phyloP scores from a whole-genome alignment of 2,797 vertebrate species.

The Ciconia nigra region DNA sequence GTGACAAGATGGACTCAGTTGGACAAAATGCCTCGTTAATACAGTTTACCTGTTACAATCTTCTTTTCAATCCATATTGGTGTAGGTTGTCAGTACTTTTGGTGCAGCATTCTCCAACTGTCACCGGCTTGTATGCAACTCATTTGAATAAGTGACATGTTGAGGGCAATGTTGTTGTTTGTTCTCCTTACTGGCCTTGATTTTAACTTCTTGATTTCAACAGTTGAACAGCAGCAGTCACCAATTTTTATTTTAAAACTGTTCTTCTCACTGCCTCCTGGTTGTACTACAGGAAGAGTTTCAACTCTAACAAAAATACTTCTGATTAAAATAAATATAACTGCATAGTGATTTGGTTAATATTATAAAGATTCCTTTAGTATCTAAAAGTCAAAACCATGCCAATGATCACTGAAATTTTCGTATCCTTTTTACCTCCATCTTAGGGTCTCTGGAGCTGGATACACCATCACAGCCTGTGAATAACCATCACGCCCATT shows the following conservation, averaged over 20 bases:
- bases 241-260: background rate
- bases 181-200: background rate
- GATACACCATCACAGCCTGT: conserved; percentile 96
- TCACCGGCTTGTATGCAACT: background rate
- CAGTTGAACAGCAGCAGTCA: background rate
- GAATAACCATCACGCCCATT: conserved; percentile 97
- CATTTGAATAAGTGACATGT: background rate
- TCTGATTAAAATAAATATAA: background rate
- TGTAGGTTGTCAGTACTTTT: background rate
- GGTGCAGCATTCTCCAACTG: background rate
- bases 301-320: background rate
- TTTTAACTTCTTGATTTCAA: background rate
- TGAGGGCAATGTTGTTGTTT: background rate
- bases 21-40: background rate
- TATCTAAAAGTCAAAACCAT: background rate
- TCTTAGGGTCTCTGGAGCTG: conserved; percentile 92
- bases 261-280: background rate
- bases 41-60: background rate
- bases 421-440: background rate
- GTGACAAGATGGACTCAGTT: background rate
- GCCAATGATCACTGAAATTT: background rate
- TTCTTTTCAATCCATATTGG: background rate
- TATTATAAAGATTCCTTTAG: background rate
- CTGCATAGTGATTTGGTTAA: background rate
- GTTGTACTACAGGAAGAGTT: background rate